These are phyloP conservation scores for Poliocrania exsul DNA, from an alignment of 2,797 vertebrate species.

Conservation along the genomic window DNA sequence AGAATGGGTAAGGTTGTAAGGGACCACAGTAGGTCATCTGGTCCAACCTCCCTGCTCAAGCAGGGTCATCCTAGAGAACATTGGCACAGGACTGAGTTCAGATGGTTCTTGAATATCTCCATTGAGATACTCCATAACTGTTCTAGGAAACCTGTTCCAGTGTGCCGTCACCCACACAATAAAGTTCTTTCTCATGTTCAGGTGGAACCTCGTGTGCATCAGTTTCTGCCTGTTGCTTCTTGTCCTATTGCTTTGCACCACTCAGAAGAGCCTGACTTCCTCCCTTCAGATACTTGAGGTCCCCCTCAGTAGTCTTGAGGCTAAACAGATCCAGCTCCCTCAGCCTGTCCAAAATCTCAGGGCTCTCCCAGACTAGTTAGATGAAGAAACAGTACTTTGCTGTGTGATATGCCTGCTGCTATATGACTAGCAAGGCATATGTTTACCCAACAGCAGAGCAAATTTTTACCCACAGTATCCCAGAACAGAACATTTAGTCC, in stretches of 20 bases:
- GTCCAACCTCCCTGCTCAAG: not conserved
- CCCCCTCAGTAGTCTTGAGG: accelerated
- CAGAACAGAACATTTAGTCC: not conserved
- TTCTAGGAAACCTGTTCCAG: not conserved
- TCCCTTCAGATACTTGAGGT: not conserved
- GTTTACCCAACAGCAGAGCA: not conserved
- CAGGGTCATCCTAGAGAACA: not conserved
- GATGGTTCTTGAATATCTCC: not conserved
- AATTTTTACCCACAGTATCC: not conserved
- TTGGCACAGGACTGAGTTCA: not conserved
- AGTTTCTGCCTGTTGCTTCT: not conserved
- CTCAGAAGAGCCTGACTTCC: not conserved
- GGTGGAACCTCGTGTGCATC: not conserved
- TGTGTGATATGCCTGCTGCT: not conserved
- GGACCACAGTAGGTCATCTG: not conserved
- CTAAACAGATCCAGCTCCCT: not conserved
- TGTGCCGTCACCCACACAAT: not conserved
- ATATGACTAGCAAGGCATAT: not conserved
- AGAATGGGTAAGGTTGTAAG: not conserved
- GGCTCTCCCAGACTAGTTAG: not conserved
- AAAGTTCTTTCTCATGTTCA: not conserved
- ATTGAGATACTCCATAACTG: not conserved
- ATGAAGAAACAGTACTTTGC: not conserved
- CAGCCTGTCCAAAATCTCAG: not conserved
- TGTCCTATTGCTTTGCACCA: not conserved